Evolutionary conservation across 2,113 vertebrate genomes (phyloP), one percentile per base, ranked within the genome.

Genomic region (Pangasianodon gigas): DNA sequence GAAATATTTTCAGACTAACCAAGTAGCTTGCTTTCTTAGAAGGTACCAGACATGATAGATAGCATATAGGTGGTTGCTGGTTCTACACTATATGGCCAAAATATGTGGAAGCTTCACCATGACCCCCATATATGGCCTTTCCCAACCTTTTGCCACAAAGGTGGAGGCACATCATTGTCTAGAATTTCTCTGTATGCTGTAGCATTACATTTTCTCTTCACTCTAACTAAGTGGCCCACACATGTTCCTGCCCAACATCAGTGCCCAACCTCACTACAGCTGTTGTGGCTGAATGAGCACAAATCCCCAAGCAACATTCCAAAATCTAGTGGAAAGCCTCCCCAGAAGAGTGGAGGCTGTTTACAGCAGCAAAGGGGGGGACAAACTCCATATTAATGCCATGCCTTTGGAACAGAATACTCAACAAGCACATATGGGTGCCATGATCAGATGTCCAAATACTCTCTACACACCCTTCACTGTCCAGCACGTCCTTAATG

Each of bases 401-500:
- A 69, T 37, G 67, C 14, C 32, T 71, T 37, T 71, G n/a, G n/a
- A 71, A 37, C 0, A 16, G 14, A 32, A 71, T 37, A 14, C 6
- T 37, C 67, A 71, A 71, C 13, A 74, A 19, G 69, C 6, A 74
- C 32, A 74, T 71, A 75, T 19, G 74, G 21, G 21, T 41, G 14
- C 18, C 32, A 74, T 18, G 6, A 32, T 18, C 67, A 71, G 67
- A 18, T 71, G 67, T 44, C 44, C 74, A 77, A 46, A 46, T 46
- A 46, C 19, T 77, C 77, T 71, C 48, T 54, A 54, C 89, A 80
- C 75, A 99, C 98, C 98, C 98, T 96, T 99, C 98, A 18, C 98
- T 99, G 95, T 99, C 98, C 95, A 99, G 97, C 92, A 99, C 98
- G 37, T 99, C 98, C 94, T 97, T 98, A 95, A 99, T 99, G 97